Percentiles rank a stretch among this genome's conserved stretches.
phyloP scores from a whole-genome alignment of 2,797 vertebrate species.

The Melanogrammus aeglefinus region DNA sequence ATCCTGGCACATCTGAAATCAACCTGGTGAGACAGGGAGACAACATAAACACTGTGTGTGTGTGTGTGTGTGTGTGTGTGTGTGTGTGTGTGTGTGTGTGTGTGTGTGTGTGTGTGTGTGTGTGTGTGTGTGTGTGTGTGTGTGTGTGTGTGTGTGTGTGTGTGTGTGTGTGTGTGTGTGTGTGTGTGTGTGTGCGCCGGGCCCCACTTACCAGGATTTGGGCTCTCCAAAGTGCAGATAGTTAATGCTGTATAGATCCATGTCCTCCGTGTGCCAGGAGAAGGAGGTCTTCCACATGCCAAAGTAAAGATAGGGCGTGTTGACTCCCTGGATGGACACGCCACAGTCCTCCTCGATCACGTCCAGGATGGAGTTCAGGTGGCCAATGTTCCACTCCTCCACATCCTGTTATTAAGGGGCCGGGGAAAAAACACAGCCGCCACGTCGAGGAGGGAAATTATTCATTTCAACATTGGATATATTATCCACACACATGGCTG shows the following conservation, averaged over 20 bases:
- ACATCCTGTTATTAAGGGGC: conserved; percentile 71
- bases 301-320: conserved; percentile 97
- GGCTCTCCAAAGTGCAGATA: conserved; percentile 98
- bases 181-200: not conserved
- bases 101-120: not conserved
- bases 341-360: conserved; percentile 93
- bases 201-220: conserved; percentile 90
- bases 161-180: not conserved
- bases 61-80: not conserved
- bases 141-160: not conserved
- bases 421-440: not conserved
- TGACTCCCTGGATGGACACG: conserved; percentile 95
- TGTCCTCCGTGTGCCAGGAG: conserved; percentile 97
- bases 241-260: conserved; percentile 99
- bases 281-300: conserved; percentile 99
- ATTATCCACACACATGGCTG: too few species aligned
- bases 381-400: conserved; percentile 94
- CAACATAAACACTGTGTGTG: not conserved
- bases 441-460: not conserved
- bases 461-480: not conserved
- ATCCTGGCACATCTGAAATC: not conserved
- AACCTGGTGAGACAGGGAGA: conserved; percentile 1
- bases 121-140: not conserved
- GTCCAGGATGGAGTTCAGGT: conserved; percentile 92
- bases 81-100: not conserved